These are phyloP conservation scores for Panulirus ornatus DNA, from an alignment of 1,140 invertebrate species.

Conservation along the genomic window DNA sequence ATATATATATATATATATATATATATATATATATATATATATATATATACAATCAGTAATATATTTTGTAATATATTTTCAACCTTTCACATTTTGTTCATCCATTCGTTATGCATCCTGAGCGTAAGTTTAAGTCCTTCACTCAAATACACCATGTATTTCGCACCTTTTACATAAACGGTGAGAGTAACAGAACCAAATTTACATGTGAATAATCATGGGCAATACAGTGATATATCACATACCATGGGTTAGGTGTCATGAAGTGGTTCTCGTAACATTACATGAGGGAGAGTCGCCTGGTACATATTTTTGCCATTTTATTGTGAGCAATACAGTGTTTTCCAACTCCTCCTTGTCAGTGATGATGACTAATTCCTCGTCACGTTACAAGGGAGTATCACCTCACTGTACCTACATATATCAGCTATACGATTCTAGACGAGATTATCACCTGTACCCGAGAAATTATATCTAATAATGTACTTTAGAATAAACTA, in stretches of 20 bases:
- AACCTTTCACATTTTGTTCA: not conserved
- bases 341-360: too few species aligned
- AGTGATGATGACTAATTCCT: too few species aligned
- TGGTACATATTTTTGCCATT: too few species aligned
- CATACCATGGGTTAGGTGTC: not conserved
- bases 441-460: too few species aligned
- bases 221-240: not conserved
- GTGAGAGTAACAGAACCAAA: not conserved
- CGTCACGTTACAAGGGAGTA: too few species aligned
- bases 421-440: too few species aligned
- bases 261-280: too few species aligned
- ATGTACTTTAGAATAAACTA: too few species aligned
- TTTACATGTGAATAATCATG: not conserved
- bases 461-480: too few species aligned
- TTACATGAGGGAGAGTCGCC: too few species aligned
- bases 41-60: not conserved
- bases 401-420: too few species aligned
- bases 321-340: too few species aligned
- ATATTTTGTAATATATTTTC: not conserved
- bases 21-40: constrained; percentile 2
- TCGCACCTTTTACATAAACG: not conserved
- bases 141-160: not conserved
- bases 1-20: constrained; percentile 16
- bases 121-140: not conserved
- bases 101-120: not conserved